Conservation (phyloP, 2,888 invertebrate species). For the Zootermopsis nevadensis region DNA sequence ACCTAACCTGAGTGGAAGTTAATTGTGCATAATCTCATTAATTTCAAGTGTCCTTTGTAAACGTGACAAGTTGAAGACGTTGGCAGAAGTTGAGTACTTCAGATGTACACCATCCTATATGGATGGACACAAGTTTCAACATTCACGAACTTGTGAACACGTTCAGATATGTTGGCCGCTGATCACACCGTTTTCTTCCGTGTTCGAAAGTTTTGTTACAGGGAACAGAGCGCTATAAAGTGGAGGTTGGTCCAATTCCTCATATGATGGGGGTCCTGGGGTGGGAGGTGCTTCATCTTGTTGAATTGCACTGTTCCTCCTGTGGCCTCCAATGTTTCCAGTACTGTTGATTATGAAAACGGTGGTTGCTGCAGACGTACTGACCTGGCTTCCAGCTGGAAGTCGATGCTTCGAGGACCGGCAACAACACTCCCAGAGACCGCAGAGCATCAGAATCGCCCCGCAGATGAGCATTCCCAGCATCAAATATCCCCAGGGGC, state of each 20-base stretch:
- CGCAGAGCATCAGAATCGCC: slow-evolving; percentile 75
- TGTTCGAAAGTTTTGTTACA: not conserved
- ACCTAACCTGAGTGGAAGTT: too few species aligned
- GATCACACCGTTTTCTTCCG: not conserved
- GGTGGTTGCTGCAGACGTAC: slow-evolving; percentile 57
- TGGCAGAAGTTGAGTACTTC: too few species aligned
- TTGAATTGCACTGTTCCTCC: slow-evolving; percentile 55
- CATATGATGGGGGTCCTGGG: slow-evolving; percentile 54
- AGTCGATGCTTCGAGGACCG: slow-evolving; percentile 61
- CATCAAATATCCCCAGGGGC: slow-evolving; percentile 80
- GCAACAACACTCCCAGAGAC: slow-evolving; percentile 70
- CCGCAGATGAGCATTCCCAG: slow-evolving; percentile 78
- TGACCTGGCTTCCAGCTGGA: slow-evolving; percentile 17
- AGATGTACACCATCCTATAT: too few species aligned
- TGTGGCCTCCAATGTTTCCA: slow-evolving; percentile 4
- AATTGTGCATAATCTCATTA: too few species aligned
- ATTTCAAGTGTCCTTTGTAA: too few species aligned
- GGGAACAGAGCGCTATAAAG: slow-evolving; percentile 45
- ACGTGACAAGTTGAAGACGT: too few species aligned
- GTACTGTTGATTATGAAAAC: slow-evolving; percentile 58
- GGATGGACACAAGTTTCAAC: too few species aligned
- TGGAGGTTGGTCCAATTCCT: slow-evolving; percentile 49
- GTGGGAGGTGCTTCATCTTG: slow-evolving; percentile 42
- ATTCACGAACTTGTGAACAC: too few species aligned
- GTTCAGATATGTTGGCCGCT: not conserved